These are phyloP conservation scores for Patiria miniata DNA, from an alignment of 35 echinoderm and acorn worm genomes.

Conservation along the genomic window DNA sequence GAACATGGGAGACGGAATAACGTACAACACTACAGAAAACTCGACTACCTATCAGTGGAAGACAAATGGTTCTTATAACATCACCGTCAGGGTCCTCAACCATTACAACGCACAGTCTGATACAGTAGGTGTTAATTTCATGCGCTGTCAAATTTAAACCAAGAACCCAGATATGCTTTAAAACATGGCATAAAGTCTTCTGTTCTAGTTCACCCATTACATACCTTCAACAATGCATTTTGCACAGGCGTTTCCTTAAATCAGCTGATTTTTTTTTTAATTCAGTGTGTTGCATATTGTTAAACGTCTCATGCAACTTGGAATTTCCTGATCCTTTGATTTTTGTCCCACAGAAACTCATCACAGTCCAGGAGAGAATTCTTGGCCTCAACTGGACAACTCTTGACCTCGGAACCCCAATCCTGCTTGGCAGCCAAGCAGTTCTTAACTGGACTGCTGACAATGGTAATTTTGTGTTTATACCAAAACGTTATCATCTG, in stretches of 20 bases:
- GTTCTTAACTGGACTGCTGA: neutral
- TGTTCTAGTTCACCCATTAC: too few species aligned
- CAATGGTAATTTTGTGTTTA: neutral
- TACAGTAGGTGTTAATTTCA: constrained; percentile 21
- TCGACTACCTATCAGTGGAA: neutral
- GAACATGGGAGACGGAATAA: constrained; percentile 3
- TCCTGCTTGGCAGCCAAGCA: neutral
- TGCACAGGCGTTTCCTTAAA: too few species aligned
- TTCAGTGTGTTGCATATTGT: too few species aligned
- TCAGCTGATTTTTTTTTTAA: too few species aligned
- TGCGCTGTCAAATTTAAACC: neutral
- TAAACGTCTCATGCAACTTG: too few species aligned
- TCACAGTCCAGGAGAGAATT: constrained; percentile 5
- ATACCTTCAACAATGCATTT: too few species aligned
- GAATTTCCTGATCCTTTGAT: neutral
- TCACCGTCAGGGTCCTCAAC: neutral
- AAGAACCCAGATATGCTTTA: too few species aligned
- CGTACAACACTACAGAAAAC: neutral
- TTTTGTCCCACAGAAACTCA: neutral
- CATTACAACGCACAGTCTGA: neutral
- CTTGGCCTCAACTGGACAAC: constrained; percentile 10
- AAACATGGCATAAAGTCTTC: too few species aligned
- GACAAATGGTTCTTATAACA: neutral
- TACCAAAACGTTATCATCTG: too few species aligned
- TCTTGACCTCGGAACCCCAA: neutral